These are phyloP conservation scores for Toxonevra muliebris DNA, from an alignment of 2,888 invertebrate genomes.

Conservation along the genomic window DNA sequence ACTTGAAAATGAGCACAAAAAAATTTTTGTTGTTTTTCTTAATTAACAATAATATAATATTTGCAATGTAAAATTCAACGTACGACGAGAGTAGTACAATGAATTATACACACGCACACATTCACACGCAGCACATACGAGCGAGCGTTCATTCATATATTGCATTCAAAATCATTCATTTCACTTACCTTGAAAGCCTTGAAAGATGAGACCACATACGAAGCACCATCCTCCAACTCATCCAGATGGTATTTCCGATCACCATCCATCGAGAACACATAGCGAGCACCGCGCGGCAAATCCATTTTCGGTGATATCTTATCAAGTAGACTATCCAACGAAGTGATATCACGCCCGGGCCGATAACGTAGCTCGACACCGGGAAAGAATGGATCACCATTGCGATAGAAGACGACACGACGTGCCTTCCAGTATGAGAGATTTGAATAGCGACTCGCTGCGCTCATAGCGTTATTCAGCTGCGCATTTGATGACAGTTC, in stretches of 20 bases:
- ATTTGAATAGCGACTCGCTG: slow-evolving; percentile 75
- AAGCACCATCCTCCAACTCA: slow-evolving; percentile 89
- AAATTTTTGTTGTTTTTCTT: slow-evolving; percentile 1
- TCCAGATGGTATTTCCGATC: slow-evolving; percentile 84
- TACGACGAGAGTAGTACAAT: slow-evolving; percentile 1
- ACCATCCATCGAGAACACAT: slow-evolving; percentile 93
- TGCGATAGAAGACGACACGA: slow-evolving; percentile 89
- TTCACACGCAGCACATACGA: neutral
- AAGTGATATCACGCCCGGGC: slow-evolving; percentile 86
- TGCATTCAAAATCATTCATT: no score
- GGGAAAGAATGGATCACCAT: slow-evolving; percentile 92
- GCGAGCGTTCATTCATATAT: no score
- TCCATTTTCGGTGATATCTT: slow-evolving; percentile 88
- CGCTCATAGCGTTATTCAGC: slow-evolving; percentile 64
- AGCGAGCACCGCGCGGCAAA: slow-evolving; percentile 86
- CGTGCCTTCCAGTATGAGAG: slow-evolving; percentile 88
- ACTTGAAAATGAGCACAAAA: slow-evolving; percentile 41
- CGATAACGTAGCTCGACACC: slow-evolving; percentile 89
- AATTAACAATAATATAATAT: slow-evolving; percentile 29
- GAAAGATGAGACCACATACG: slow-evolving; percentile 92
- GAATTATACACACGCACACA: slow-evolving; percentile 10
- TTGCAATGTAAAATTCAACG: slow-evolving; percentile 28
- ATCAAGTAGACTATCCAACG: slow-evolving; percentile 85
- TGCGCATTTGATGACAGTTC: slow-evolving; percentile 56
- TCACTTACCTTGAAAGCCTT: slow-evolving; percentile 86